Percentiles rank a stretch among this genome's conserved stretches.
phyloP scores from a whole-genome alignment of 2,113 vertebrate species.

The human (Homo sapiens) region DNA sequence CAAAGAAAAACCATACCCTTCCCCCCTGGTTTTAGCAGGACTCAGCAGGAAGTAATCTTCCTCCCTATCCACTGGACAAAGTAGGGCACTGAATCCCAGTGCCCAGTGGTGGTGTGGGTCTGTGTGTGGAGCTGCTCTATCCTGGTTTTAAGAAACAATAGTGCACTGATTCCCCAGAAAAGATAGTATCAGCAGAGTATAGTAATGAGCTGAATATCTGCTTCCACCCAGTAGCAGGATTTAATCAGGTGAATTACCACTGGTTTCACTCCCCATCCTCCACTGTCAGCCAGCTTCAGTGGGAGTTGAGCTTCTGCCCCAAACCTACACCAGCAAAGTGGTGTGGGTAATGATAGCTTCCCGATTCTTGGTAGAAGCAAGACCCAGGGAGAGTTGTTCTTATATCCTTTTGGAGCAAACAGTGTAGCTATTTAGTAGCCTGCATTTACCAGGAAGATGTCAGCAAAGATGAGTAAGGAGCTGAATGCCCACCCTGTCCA shows the following conservation, averaged over 20 bases:
- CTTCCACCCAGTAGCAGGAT: neutral
- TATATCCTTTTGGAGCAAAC: neutral
- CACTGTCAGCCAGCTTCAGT: neutral
- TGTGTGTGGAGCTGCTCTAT: neutral
- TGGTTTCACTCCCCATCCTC: neutral
- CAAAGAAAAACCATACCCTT: neutral
- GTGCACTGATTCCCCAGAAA: too few species aligned
- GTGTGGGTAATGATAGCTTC: neutral
- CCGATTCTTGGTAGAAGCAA: neutral
- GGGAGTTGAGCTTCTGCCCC: neutral
- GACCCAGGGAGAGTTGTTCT: neutral
- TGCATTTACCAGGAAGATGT: neutral
- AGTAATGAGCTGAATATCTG: neutral
- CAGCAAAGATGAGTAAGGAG: neutral
- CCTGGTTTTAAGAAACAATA: neutral
- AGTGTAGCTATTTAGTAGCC: neutral
- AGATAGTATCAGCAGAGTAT: too few species aligned
- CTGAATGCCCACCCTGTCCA: neutral
- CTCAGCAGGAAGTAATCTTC: neutral
- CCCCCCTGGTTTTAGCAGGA: neutral
- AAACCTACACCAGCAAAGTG: neutral
- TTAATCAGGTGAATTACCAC: neutral
- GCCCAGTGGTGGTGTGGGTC: neutral
- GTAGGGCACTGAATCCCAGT: neutral
- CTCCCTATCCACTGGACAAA: neutral